phyloP scores from a whole-genome alignment of 1,140 invertebrate genomes.

The Adelges cooleyi region DNA sequence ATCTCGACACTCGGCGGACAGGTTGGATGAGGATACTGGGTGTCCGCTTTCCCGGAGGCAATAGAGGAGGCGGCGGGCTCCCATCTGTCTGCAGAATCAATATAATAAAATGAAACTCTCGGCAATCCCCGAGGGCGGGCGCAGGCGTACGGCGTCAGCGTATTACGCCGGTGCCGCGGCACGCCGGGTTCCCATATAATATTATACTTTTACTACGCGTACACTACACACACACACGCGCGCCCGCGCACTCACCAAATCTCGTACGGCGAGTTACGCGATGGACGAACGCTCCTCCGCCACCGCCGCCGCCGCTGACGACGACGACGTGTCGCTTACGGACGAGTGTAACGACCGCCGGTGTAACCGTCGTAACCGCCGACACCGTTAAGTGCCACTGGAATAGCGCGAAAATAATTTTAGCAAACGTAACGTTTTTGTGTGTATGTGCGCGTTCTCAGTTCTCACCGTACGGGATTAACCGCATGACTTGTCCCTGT shows the following conservation, averaged over 20 bases:
- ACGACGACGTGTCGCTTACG: neutral
- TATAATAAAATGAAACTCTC: constrained; percentile 18
- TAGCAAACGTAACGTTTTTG: too few relatives aligned
- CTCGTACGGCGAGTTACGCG: neutral
- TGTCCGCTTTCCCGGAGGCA: too few relatives aligned
- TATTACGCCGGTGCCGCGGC: neutral
- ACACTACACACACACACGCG: neutral
- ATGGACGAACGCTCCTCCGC: neutral
- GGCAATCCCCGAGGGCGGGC: neutral
- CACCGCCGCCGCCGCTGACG: neutral
- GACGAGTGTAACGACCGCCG: too few relatives aligned
- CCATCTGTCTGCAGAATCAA: constrained; percentile 27
- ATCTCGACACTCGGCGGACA: neutral
- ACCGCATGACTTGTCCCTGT: too few relatives aligned
- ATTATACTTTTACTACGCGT: constrained; percentile 21
- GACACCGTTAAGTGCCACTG: too few relatives aligned
- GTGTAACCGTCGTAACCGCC: too few relatives aligned
- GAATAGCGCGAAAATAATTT: too few relatives aligned
- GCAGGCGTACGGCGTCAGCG: neutral
- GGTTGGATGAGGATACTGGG: neutral
- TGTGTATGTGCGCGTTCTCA: too few relatives aligned
- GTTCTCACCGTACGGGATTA: too few relatives aligned
- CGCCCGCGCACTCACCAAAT: neutral
- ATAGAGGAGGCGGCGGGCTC: neutral
- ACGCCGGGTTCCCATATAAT: constrained; percentile 8